A percentile compares a stretch with the other conserved stretches of the same genome.
These are phyloP conservation scores for Coboldia fuscipes DNA, from an alignment of 1,140 invertebrate genomes.

Conservation along the genomic window DNA sequence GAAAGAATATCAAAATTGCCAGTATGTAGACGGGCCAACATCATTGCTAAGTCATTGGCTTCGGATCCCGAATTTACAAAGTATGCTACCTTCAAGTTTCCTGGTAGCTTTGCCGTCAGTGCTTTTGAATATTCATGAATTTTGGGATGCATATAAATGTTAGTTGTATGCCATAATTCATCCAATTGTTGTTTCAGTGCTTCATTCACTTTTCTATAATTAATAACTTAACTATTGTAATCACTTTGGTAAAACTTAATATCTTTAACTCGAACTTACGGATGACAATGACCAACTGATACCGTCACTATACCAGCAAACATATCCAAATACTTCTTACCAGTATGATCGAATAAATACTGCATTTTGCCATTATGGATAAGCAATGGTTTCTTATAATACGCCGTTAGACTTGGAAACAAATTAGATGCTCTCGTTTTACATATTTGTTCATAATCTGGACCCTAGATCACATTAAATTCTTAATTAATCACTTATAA, in stretches of 20 bases:
- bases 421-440: too few relatives aligned
- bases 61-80: slow-evolving; percentile 91
- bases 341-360: slow-evolving; percentile 76
- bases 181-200: slow-evolving; percentile 58
- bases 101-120: slow-evolving; percentile 60
- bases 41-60: slow-evolving; percentile 83
- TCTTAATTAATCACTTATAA: too few relatives aligned
- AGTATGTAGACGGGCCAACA: slow-evolving; percentile 70
- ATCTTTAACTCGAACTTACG: slow-evolving; percentile 43
- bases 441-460: too few relatives aligned
- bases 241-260: neutral
- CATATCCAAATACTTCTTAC: slow-evolving; percentile 78
- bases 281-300: slow-evolving; percentile 94
- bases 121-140: slow-evolving; percentile 80
- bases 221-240: slow-evolving; percentile 1
- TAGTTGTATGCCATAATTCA: slow-evolving; percentile 77
- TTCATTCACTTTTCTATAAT: slow-evolving; percentile 46
- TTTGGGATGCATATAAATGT: slow-evolving; percentile 73
- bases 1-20: slow-evolving; percentile 68
- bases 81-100: slow-evolving; percentile 48
- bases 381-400: slow-evolving; percentile 69
- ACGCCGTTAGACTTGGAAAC: too few relatives aligned
- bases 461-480: too few relatives aligned
- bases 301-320: slow-evolving; percentile 93
- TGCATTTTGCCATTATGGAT: slow-evolving; percentile 75